Evolutionary conservation across 2,888 invertebrate species (phyloP), one percentile per base, ranked within the genome.

Genomic region (Acleris sparsana): DNA sequence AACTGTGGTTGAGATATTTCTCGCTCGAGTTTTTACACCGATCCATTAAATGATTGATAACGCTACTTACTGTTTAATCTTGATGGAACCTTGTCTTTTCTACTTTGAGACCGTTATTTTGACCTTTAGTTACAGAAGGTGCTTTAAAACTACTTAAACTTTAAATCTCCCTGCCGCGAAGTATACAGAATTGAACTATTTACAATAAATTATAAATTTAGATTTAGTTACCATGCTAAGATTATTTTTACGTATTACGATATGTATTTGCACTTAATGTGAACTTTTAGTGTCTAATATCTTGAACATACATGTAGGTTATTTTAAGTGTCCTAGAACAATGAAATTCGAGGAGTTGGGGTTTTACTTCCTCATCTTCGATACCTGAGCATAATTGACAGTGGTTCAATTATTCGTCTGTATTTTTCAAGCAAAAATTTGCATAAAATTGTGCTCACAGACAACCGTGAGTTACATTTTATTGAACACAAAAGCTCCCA

Each of bases 1-100:
- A 56, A 43, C 59, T 55, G 22, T 55, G 3, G 55, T 22, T 55
- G 55, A 65, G 65, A 61, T 65, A 56, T 51, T 17, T 49, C 49
- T 43, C 63, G 46, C 46, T 44, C 33, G 46, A 17, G 51, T 59
- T 65, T 61, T 59, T 65, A 60, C 44, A 65, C 29, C 55, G 55
- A 56, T 52, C 66, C 57, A 62, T 62, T 66, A 53, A 61, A 53
- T 66, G 66, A 66, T 66, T 62, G 66, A 66, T 66, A 66, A 61
- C 51, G 65, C 65, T 57, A 56, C 61, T 66, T 52, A 33, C 33
- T 62, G 39, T 25, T 22, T 48, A 25, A 66, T 66, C 66, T 66
- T 52, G 61, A 66, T 66, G 5, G 3, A 39, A 52, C 52, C 48
- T 66, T 57, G 52, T 52, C 39, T 48, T 57, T 46, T 62, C 46